Base-by-base conservation (phyloP, 2,888 invertebrate genomes). In the Diploptera punctata region DNA sequence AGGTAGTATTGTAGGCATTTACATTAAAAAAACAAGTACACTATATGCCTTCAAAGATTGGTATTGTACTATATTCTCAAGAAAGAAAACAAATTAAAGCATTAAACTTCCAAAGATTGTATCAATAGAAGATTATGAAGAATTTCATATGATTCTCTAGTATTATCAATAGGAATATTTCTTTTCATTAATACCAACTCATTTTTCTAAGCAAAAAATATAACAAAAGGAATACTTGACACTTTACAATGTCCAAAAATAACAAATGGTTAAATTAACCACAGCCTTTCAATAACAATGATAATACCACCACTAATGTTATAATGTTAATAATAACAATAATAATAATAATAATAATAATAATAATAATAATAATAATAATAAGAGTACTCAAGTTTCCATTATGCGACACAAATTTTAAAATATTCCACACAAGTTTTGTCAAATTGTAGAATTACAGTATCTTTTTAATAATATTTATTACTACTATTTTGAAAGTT, bases 291-390 rank as follows among this genome's bases (percentile, higher is more conserved):
- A 33, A 33, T 7, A 33, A 33, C n/a, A n/a, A n/a, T n/a, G n/a
- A n/a, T n/a, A n/a, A n/a, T n/a, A n/a, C n/a, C n/a, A n/a, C n/a
- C n/a, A n/a, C n/a, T n/a, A n/a, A n/a, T n/a, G n/a, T 38, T 10
- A 49, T n/a, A 49, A 49, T 49, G n/a, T 10, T 10, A 49, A 49
- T 49, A n/a, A 10, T 49, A 49, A 49, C n/a, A 49, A 49, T 49
- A 49, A 49, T 49, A 49, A n/a, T 49, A 49, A 49, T 49, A 49
- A 49, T 49, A 49, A 49, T 49, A 49, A 49, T 49, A 5, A n/a
- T 10, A 10, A 49, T 10, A 49, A 49, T 5, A 5, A 49, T n/a
- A 49, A 16, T 49, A 18, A 49, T 5, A 10, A 5, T 49, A 33
- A 7, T 10, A 33, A 10, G 33, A 33, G 33, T 33, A 10, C 33